Percentiles rank a stretch among this genome's conserved stretches.
Conservation (phyloP, 2,888 invertebrate genomes). For the Mesochorus sp. region DNA sequence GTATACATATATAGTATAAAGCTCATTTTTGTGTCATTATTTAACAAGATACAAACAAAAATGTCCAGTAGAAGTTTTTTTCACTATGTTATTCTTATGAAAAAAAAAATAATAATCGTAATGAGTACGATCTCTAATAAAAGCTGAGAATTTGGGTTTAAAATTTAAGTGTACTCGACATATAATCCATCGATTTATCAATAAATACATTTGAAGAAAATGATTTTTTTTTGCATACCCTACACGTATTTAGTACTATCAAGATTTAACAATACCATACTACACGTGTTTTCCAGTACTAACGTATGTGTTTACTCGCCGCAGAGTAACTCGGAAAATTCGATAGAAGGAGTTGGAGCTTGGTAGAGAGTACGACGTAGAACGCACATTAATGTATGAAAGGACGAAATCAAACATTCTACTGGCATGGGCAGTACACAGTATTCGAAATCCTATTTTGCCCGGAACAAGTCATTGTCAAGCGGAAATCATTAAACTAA, state of each 20-base stretch:
- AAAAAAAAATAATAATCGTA: too few relatives aligned
- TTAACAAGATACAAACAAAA: too few relatives aligned
- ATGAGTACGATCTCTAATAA: too few relatives aligned
- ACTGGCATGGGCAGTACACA: slow-evolving; percentile 32
- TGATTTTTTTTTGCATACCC: too few relatives aligned
- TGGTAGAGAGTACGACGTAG: slow-evolving; percentile 4
- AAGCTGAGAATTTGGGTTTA: too few relatives aligned
- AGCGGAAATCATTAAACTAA: slow-evolving; percentile 80
- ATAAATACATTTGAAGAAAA: too few relatives aligned
- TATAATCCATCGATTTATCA: too few relatives aligned
- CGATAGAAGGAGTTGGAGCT: slow-evolving; percentile 40
- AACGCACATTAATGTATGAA: slow-evolving; percentile 11
- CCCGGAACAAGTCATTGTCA: slow-evolving; percentile 73
- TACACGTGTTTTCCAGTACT: background rate
- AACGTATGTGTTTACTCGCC: slow-evolving; percentile 62
- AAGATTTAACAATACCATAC: background rate
- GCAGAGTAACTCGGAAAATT: slow-evolving; percentile 73
- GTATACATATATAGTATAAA: too few relatives aligned
- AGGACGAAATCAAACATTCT: slow-evolving; percentile 17
- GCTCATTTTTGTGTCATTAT: too few relatives aligned
- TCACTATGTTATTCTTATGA: too few relatives aligned
- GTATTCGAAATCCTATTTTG: slow-evolving; percentile 73
- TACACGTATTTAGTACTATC: background rate
- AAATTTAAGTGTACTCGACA: too few relatives aligned
- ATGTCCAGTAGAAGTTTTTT: too few relatives aligned